These are phyloP conservation scores for Solea solea DNA, from an alignment of 2,113 vertebrate species.

Conservation along the genomic window DNA sequence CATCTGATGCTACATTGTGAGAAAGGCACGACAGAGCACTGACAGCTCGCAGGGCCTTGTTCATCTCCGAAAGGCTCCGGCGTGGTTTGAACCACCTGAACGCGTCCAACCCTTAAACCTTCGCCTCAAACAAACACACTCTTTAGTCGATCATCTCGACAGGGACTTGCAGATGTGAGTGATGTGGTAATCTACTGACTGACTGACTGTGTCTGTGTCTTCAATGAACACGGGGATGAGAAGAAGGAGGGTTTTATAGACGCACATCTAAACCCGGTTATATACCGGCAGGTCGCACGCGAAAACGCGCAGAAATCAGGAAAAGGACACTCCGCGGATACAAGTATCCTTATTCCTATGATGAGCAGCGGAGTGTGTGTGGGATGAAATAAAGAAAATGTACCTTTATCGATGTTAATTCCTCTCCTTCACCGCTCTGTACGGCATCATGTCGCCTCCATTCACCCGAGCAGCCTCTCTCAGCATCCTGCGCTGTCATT, in stretches of 20 bases:
- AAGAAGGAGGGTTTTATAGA: conserved; percentile 7
- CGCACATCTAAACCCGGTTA: not conserved
- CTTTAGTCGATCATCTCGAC: conserved; percentile 4
- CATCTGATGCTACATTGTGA: conserved; percentile 40
- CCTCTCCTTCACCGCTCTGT: conserved; percentile 71
- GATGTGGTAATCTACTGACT: conserved; percentile 23
- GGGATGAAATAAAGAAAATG: conserved; percentile 1
- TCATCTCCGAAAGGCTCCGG: conserved; percentile 39
- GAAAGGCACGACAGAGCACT: conserved; percentile 48
- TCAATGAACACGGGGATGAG: conserved; percentile 21
- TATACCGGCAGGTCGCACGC: not conserved
- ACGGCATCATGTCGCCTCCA: conserved; percentile 80
- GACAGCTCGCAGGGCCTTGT: conserved; percentile 67
- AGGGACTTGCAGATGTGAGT: conserved; percentile 24
- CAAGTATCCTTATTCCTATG: not conserved
- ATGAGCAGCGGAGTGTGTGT: not conserved
- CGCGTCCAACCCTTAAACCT: conserved; percentile 31
- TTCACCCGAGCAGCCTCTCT: conserved; percentile 74
- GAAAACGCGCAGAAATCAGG: conserved; percentile 3
- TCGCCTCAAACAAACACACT: conserved; percentile 44
- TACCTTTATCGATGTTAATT: conserved; percentile 77
- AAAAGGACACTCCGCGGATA: not conserved
- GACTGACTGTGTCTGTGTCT: conserved; percentile 28
- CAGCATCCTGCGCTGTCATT: conserved; percentile 82
- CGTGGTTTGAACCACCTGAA: conserved; percentile 43